Evolutionary conservation across 1,140 invertebrate species (phyloP), one percentile per base, ranked within the genome.

Genomic region (Wasmannia auropunctata): DNA sequence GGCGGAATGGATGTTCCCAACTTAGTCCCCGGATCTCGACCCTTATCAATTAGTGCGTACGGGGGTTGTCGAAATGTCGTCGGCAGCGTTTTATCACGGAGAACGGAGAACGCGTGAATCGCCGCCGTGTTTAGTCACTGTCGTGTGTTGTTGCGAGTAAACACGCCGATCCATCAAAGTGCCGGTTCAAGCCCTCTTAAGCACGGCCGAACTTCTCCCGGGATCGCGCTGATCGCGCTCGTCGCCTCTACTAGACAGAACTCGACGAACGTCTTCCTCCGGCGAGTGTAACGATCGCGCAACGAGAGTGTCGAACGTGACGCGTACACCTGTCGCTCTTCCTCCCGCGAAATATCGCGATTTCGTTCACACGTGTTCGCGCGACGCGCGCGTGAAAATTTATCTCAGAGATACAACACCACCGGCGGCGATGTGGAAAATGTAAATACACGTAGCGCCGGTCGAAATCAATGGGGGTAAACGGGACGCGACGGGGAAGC

Each of bases 121-220:
- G 6, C 22, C 8, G 31, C 14, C 7, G 31, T 25, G 28, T 65
- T 51, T 80, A 79, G n/a, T 80, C 46, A 40, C 31, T 54, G 60
- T 40, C 76, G 31, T 25, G 31, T 25, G 58, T 65, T 14, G 75
- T 49, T 19, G 40, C n/a, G 28, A 28, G 7, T 79, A 49, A 79
- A 79, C 75, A 49, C 40, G 58, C 40, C 34, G 75, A 49, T 77
- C 40, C 40, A 65, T 79, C 75, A 79, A 63, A 49, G 28, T 46
- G 22, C 40, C 22, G 37, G 40, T 16, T 46, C 43, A 16, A n/a
- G n/a, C n/a, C n/a, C n/a, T n/a, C n/a, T n/a, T n/a, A n/a, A n/a
- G n/a, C n/a, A n/a, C n/a, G n/a, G n/a, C n/a, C n/a, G n/a, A n/a
- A n/a, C n/a, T n/a, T n/a, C n/a, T n/a, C n/a, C n/a, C n/a, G n/a